Conservation (phyloP, 2,113 vertebrate genomes). For the Seriola quinqueradiata region DNA sequence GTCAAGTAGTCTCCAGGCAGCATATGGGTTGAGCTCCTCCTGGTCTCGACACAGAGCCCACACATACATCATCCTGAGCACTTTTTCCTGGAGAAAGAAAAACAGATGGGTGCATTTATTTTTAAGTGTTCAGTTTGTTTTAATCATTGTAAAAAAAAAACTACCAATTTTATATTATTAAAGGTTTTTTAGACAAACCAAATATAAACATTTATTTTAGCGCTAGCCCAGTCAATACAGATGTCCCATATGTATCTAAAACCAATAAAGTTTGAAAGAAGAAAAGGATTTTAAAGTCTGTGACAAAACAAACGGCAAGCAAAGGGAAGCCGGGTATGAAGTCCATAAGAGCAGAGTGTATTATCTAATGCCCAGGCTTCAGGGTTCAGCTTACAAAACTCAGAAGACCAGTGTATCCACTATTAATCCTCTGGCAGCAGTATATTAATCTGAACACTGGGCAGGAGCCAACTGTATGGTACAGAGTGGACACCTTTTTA, state of each 20-base stretch:
- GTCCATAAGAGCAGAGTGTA: neutral
- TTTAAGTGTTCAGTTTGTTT: neutral
- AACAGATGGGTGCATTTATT: neutral
- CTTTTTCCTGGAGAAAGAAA: slow-evolving; percentile 88
- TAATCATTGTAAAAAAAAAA: neutral
- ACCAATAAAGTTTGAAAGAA: neutral
- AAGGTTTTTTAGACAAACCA: neutral
- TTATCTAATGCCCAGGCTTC: slow-evolving; percentile 21
- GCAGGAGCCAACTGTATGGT: slow-evolving; percentile 15
- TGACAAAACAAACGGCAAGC: neutral
- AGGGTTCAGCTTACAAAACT: slow-evolving; percentile 36
- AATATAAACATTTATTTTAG: neutral
- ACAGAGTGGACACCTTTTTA: slow-evolving; percentile 27
- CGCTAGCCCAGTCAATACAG: neutral
- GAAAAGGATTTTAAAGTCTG: neutral
- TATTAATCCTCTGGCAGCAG: slow-evolving; percentile 38
- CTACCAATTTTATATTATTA: neutral
- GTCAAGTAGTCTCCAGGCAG: slow-evolving; percentile 96
- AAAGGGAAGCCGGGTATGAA: neutral
- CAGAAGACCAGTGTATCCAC: slow-evolving; percentile 33
- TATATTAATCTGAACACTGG: slow-evolving; percentile 31
- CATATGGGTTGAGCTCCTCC: slow-evolving; percentile 92
- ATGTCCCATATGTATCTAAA: neutral
- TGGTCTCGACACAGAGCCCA: slow-evolving; percentile 98
- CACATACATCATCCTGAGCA: slow-evolving; percentile 94